Percentiles rank a stretch among this genome's conserved stretches.
Evolutionary conservation across 2,797 vertebrate genomes (phyloP).

Genomic region (Schizopygopsis malacanthus): DNA sequence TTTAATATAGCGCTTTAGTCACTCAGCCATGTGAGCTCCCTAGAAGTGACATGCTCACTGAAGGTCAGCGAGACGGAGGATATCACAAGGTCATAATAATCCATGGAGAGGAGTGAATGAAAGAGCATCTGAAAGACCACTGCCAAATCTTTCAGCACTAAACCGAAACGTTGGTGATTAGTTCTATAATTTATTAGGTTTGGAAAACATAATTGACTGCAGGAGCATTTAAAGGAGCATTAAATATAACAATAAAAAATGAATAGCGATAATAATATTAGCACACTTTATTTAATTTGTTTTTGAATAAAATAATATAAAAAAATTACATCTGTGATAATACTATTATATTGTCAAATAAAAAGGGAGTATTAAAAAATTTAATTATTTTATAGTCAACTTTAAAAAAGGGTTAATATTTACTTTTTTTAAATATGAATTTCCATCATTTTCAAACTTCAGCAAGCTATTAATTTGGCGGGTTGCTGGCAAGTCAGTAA

Average conservation of each 20-base stretch:
- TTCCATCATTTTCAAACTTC: neutral
- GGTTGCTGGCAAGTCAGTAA: neutral
- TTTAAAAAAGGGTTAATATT: neutral
- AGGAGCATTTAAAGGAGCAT: neutral
- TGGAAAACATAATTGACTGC: neutral
- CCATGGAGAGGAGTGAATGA: constrained; percentile 43
- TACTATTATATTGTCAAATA: neutral
- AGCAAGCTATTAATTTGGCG: neutral
- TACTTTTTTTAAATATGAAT: neutral
- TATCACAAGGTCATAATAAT: constrained; percentile 56
- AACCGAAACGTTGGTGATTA: neutral
- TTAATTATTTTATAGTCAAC: neutral
- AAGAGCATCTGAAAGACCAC: constrained; percentile 14
- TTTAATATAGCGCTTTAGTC: constrained; percentile 43
- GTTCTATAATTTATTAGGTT: neutral
- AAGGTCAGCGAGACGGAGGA: constrained; percentile 44
- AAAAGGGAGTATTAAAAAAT: neutral
- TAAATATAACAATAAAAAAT: neutral
- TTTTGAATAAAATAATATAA: neutral
- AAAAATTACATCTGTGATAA: neutral
- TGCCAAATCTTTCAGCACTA: neutral
- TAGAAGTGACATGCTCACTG: constrained; percentile 29
- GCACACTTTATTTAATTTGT: neutral
- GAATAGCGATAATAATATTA: neutral
- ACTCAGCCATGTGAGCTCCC: constrained; percentile 49